Conservation (phyloP, 1,140 invertebrate genomes). For the Chironomus tepperi region DNA sequence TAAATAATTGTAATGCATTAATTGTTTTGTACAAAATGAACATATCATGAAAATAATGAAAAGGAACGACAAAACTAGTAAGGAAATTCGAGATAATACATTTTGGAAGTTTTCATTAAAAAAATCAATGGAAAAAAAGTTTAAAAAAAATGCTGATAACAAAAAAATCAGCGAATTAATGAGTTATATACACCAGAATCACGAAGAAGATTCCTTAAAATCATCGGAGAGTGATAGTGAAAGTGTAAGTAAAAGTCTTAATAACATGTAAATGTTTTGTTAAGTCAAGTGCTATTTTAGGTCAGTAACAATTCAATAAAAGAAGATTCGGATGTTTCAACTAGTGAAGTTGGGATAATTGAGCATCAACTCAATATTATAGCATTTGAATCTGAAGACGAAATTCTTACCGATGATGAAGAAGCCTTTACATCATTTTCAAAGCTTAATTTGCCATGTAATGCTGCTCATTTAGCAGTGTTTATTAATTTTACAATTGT, state of each 20-base stretch:
- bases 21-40: not conserved
- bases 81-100: not conserved
- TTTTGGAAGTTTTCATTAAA: not conserved
- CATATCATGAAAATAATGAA: not conserved
- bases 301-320: not conserved
- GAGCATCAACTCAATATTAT: not conserved
- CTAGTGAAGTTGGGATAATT: not conserved
- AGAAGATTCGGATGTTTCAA: not conserved
- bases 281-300: not conserved
- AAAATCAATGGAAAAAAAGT: not conserved
- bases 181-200: not conserved
- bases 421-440: not conserved
- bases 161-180: not conserved
- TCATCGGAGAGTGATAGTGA: not conserved
- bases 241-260: not conserved
- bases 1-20: not conserved
- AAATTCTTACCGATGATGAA: not conserved
- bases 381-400: not conserved
- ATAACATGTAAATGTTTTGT: not conserved
- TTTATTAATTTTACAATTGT: not conserved
- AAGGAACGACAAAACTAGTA: not conserved
- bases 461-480: not conserved
- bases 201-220: not conserved
- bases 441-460: not conserved
- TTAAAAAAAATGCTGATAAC: not conserved